These are phyloP conservation scores for Periophthalmus magnuspinnatus DNA, from an alignment of 2,797 vertebrate species.

Conservation along the genomic window DNA sequence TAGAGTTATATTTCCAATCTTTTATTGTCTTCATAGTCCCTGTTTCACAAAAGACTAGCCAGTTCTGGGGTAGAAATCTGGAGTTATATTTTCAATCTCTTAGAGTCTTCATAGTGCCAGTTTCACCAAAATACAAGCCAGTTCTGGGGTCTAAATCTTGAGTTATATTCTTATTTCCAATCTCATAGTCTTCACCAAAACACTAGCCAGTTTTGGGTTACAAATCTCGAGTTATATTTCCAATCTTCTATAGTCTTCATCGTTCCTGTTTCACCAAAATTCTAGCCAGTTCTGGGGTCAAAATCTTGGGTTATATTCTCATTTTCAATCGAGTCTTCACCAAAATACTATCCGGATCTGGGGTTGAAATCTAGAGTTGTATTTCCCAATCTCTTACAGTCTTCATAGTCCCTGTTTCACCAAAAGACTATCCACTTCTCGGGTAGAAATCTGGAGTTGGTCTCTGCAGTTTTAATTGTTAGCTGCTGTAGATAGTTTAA, in stretches of 20 bases:
- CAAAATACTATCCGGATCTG: no score
- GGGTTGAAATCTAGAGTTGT: no score
- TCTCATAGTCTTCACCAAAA: no score
- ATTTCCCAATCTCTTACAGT: neutral
- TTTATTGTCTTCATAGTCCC: no score
- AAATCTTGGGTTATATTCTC: conserved; percentile 39
- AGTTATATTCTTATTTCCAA: conserved; percentile 37
- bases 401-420: conserved; percentile 59
- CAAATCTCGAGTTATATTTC: no score
- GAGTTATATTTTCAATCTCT: conserved; percentile 37
- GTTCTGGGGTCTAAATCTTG: no score
- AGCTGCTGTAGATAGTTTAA: conserved; percentile 73
- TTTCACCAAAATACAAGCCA: conserved; percentile 75
- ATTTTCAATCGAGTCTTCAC: no score
- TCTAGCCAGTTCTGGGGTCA: conserved; percentile 51
- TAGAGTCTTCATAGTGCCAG: neutral
- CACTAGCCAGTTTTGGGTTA: no score
- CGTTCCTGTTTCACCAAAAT: conserved; percentile 72
- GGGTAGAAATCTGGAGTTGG: conserved; percentile 80
- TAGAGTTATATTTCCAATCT: no score
- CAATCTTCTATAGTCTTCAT: neutral
- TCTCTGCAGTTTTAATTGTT: conserved; percentile 73
- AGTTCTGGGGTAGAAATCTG: neutral
- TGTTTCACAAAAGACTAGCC: conserved; percentile 76
- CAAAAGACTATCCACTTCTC: conserved; percentile 72